Conservation (phyloP, 2,888 invertebrate genomes). For the Sesamia inferens region DNA sequence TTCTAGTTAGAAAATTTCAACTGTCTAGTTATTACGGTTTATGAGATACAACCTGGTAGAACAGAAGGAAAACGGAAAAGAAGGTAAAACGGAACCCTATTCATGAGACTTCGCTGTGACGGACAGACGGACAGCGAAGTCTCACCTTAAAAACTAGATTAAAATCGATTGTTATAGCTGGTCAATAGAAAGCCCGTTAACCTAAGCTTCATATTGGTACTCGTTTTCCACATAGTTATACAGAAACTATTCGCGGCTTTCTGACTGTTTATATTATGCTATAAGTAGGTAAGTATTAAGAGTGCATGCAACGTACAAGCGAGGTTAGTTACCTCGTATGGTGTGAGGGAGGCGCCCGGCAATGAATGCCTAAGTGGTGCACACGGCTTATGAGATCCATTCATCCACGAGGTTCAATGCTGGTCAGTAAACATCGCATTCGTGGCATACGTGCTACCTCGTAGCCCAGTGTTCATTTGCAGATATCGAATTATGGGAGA, state of each 20-base stretch:
- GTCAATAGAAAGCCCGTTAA: constrained; percentile 20
- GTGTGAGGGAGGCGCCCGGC: constrained; percentile 72
- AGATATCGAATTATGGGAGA: constrained; percentile 47
- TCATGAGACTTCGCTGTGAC: no score
- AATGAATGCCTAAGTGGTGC: constrained; percentile 84
- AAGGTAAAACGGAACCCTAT: no score
- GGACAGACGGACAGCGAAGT: no score
- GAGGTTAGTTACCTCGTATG: constrained; percentile 83
- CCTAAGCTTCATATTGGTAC: constrained; percentile 38
- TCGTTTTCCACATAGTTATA: constrained; percentile 43
- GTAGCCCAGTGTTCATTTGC: constrained; percentile 78
- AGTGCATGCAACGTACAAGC: constrained; percentile 67
- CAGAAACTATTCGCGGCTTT: constrained; percentile 46
- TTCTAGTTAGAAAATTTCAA: no score
- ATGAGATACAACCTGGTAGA: no score
- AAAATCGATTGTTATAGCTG: constrained; percentile 10
- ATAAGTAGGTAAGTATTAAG: constrained; percentile 37
- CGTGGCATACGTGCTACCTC: constrained; percentile 82
- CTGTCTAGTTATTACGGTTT: no score
- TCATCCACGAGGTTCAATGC: constrained; percentile 78
- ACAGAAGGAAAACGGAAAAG: no score
- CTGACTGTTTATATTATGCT: constrained; percentile 47
- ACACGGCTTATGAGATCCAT: constrained; percentile 77
- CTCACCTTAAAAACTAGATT: constrained; percentile 14
- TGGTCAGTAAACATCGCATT: constrained; percentile 83